Percentiles rank a stretch among this genome's conserved stretches.
phyloP scores from a whole-genome alignment of 2,888 invertebrate genomes.

The Nomada lathburiana region DNA sequence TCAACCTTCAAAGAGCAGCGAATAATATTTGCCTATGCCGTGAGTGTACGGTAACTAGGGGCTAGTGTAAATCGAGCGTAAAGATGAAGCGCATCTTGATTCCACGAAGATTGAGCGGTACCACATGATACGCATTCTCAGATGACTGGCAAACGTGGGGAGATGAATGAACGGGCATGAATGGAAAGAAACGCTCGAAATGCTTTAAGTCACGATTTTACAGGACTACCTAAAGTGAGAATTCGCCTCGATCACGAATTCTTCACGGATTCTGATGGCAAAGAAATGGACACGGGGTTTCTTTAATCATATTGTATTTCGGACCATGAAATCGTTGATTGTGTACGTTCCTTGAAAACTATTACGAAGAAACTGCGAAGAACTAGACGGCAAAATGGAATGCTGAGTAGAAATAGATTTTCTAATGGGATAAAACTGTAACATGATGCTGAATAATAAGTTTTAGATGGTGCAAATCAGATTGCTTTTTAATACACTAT shows the following conservation, averaged over 20 bases:
- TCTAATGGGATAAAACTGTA: too few relatives aligned
- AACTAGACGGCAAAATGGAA: not conserved
- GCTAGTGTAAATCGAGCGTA: constrained; percentile 30
- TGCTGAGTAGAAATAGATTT: not conserved
- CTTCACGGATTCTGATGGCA: not conserved
- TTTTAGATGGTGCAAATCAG: too few relatives aligned
- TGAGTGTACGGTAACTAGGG: not conserved
- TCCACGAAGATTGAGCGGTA: constrained; percentile 37
- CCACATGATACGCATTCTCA: constrained; percentile 43
- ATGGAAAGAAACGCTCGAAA: constrained; percentile 51
- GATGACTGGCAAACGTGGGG: constrained; percentile 33
- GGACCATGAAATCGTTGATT: not conserved
- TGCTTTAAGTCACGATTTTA: constrained; percentile 43
- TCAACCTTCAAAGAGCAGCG: not conserved
- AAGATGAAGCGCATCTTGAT: constrained; percentile 50
- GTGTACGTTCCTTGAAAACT: not conserved
- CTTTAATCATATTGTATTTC: constrained; percentile 10
- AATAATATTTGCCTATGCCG: constrained; percentile 24
- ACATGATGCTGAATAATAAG: too few relatives aligned
- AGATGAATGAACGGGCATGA: constrained; percentile 63
- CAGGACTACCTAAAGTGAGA: constrained; percentile 39
- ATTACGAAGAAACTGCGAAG: not conserved
- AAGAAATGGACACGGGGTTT: constrained; percentile 24
- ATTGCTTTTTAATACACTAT: too few relatives aligned
- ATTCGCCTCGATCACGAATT: constrained; percentile 37